Percentiles rank a stretch among this genome's conserved stretches.
phyloP scores from a whole-genome alignment of 1,140 invertebrate species.

The Drosophila burlai region DNA sequence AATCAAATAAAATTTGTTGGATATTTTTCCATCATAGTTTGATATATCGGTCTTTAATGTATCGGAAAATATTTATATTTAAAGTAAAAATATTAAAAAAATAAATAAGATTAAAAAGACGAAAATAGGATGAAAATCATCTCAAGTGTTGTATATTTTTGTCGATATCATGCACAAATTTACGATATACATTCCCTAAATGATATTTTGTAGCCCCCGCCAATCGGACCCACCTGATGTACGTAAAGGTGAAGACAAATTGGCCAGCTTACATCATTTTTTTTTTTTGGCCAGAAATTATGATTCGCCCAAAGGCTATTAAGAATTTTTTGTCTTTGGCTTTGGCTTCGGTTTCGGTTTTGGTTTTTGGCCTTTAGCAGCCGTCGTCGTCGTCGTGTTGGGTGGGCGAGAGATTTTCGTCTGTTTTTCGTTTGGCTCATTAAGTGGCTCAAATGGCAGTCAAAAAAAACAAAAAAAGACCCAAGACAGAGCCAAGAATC shows the following conservation, averaged over 20 bases:
- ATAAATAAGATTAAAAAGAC: no score
- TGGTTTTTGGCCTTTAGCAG: slow-evolving; percentile 27
- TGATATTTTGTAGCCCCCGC: slow-evolving; percentile 1
- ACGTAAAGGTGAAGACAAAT: slow-evolving; percentile 77
- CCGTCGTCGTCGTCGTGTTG: slow-evolving; percentile 18
- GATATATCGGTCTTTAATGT: no score
- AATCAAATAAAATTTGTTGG: no score
- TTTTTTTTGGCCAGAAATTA: slow-evolving; percentile 26
- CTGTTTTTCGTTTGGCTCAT: slow-evolving; percentile 45
- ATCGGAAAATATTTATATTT: no score
- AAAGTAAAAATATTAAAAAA: background rate
- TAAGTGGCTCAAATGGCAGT: slow-evolving; percentile 65
- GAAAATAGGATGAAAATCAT: background rate
- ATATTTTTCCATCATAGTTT: no score
- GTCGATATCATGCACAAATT: background rate
- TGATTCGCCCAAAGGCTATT: slow-evolving; percentile 67
- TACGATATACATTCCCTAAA: background rate
- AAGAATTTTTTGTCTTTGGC: slow-evolving; percentile 64
- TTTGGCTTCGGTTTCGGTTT: slow-evolving; percentile 26
- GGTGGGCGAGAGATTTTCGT: slow-evolving; percentile 60
- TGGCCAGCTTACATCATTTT: slow-evolving; percentile 73
- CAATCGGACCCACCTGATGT: slow-evolving; percentile 53
- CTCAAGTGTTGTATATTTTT: background rate
- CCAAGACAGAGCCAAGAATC: slow-evolving; percentile 56
- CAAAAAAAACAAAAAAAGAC: slow-evolving; percentile 16